Conservation (phyloP, 2,113 vertebrate genomes). For the Orycteropus afer region DNA sequence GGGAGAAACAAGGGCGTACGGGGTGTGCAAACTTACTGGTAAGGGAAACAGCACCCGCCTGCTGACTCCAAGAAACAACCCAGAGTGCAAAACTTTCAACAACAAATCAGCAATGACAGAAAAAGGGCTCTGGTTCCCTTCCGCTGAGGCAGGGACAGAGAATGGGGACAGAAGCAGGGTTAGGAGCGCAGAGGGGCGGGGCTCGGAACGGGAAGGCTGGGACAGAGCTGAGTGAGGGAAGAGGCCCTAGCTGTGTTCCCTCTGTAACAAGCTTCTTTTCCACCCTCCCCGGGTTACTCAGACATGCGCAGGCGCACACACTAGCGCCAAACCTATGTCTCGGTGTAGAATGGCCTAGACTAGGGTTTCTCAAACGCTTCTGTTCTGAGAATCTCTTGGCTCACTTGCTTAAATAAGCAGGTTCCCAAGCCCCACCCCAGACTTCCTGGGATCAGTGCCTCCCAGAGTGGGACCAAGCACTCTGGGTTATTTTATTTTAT, state of each 20-base stretch:
- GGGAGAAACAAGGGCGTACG: slow-evolving; percentile 34
- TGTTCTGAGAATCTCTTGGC: background rate
- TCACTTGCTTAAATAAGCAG: background rate
- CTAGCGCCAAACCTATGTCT: background rate
- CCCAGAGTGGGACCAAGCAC: background rate
- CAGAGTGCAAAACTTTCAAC: background rate
- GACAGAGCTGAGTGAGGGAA: background rate
- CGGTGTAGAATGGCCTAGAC: background rate
- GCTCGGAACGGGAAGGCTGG: background rate
- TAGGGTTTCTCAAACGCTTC: background rate
- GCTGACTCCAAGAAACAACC: background rate
- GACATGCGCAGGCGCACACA: background rate
- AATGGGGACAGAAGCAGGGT: background rate
- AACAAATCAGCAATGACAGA: background rate
- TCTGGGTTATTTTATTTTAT: background rate
- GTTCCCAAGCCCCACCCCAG: background rate
- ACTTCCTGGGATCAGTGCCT: background rate
- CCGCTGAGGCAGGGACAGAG: fast-evolving
- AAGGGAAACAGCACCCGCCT: background rate
- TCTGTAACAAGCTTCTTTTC: background rate
- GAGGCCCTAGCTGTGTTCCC: background rate
- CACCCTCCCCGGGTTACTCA: background rate
- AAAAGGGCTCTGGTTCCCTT: background rate
- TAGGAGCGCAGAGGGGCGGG: background rate
- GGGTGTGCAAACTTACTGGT: background rate